These are phyloP conservation scores for Enteromius mattozi DNA, from an alignment of 2,797 vertebrate species.

Conservation along the genomic window DNA sequence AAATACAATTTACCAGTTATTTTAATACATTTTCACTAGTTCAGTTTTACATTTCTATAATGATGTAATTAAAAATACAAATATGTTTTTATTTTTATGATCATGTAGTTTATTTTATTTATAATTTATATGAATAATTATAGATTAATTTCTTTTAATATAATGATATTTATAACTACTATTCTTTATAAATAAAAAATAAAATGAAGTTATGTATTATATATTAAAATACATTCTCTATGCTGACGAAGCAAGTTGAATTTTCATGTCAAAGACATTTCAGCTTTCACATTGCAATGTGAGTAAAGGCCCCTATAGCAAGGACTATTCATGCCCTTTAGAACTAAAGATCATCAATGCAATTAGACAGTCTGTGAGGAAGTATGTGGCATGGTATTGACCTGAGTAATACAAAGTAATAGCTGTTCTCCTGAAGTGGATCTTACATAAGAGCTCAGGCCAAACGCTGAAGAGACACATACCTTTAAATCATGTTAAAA, in stretches of 20 bases:
- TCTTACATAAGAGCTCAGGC: constrained; percentile 6
- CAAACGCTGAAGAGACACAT: background rate
- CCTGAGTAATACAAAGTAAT: constrained; percentile 9
- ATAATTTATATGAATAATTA: background rate
- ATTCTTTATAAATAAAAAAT: background rate
- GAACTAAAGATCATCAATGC: constrained; percentile 20
- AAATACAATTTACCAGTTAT: background rate
- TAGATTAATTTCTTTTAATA: background rate
- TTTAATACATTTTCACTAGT: too few species aligned
- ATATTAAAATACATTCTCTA: background rate
- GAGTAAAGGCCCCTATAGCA: constrained; percentile 2
- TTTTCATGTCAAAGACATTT: background rate
- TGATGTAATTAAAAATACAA: background rate
- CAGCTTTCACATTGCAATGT: background rate
- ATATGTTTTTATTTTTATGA: background rate
- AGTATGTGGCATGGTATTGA: background rate
- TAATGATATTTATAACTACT: background rate
- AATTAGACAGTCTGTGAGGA: constrained; percentile 55
- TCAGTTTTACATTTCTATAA: background rate
- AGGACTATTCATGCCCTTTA: background rate
- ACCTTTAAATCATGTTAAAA: background rate
- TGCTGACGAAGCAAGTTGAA: background rate
- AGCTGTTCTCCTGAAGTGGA: constrained; percentile 17
- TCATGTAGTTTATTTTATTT: background rate
- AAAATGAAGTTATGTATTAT: background rate